Base-by-base conservation (phyloP, 2,113 vertebrate species). In the Manacus vitellinus region DNA sequence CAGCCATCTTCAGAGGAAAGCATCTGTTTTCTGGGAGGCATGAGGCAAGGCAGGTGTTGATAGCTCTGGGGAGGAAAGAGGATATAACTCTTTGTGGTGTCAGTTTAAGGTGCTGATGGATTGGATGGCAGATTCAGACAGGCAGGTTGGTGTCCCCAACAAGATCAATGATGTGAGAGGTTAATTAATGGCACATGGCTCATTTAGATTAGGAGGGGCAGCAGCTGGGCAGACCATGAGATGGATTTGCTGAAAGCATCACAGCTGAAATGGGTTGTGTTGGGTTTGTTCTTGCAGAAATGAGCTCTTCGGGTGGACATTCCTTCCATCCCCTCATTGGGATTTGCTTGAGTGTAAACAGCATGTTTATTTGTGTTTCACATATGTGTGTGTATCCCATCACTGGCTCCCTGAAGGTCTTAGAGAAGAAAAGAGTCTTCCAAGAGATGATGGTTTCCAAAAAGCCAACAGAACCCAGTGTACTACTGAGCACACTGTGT, bases 171-270 rank as follows among this genome's bases (percentile, higher is more conserved):
- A 80, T 35, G n/a, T 46, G 33, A 95, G 65, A 95, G 72, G 72
- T 92, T 95, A 94, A 84, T 96, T 92, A 85, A 83, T 54, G 55
- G 72, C 23, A 66, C 59, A 44, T 65, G 59, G 52, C 71, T 91
- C 46, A 68, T 89, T 92, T 80, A 89, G 49, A 91, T 41, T 51
- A 77, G 43, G 61, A 85, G 41, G 61, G 44, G 22, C 66, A 91
- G 71, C 59, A 83, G 51, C 43, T 92, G 76, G 28, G 17, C 30
- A 68, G 54, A 37, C 14, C 39, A 51, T 18, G 76, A 74, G 33
- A 75, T 63, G 22, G n/a, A 52, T 87, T 95, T 85, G 28, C 28
- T 91, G 80, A 72, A 85, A 91, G 22, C 25, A 87, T 70, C 66
- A 63, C 43, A 43, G 13, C 21, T 67, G 21, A 66, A 84, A 46